Base-by-base conservation (phyloP, 2,113 vertebrate genomes). In the Toxotes jaculatrix region DNA sequence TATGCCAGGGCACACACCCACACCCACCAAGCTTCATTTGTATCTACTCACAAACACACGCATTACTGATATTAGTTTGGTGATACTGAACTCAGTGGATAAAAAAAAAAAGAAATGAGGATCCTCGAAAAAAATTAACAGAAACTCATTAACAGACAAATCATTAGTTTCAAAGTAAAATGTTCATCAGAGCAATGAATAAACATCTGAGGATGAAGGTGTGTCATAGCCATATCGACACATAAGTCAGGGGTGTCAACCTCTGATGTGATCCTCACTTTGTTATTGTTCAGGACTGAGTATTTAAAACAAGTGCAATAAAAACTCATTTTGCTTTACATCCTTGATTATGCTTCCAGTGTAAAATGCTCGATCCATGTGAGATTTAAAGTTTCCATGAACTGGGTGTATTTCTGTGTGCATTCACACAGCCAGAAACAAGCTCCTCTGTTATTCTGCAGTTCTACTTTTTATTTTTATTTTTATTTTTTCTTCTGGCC, bases 1-100 rank as follows among this genome's bases (percentile, higher is more conserved):
- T 71, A 81, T 74, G 82, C 72, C 43, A 74, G 36, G 47, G 79
- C 74, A 62, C 64, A 82, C 63, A 42, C 56, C 51, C 57, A 34
- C 55, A 53, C 38, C 49, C 36, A 62, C 69, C 72, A 3, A 36
- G 32, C 47, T 77, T 74, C 21, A 70, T 83, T 73, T 75, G 63
- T 55, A 38, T 61, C 31, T 43, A 13, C 69, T 43, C 68, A 61
- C 62, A 67, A 69, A 67, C 36, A 77, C 47, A 68, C 2, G 16
- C 40, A 63, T 4, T 13, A 17, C 19, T 1, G 23, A 71, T 72
- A 21, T 56, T 42, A 63, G 27, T 70, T 32, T 56, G 53, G 2
- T 27, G 27, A 69, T 34, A 9, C 17, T 61, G 49, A 57, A 51
- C 27, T 43, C 3, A 31, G 9, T 45, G 7, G 27, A 19, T 65